Evolutionary conservation across 2,888 invertebrate genomes (phyloP).

Genomic region (Campoplex nolae): DNA sequence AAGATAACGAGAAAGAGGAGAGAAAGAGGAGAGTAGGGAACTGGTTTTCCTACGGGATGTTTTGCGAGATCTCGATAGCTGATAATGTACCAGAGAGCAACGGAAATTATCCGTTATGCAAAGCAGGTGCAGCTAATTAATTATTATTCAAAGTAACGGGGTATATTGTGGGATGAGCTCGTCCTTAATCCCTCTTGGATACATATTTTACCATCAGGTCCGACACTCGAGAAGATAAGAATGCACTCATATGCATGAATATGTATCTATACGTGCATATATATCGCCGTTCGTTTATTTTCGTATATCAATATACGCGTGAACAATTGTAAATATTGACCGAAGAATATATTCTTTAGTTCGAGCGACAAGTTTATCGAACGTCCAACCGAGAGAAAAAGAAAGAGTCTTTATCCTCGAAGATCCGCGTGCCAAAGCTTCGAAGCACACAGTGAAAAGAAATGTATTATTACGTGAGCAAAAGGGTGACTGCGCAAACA

Average conservation of each 20-base stretch:
- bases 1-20: conserved; percentile 27
- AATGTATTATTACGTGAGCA: conserved; percentile 55
- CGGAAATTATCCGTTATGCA: conserved; percentile 81
- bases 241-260: background rate
- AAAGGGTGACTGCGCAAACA: conserved; percentile 57
- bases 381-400: conserved; percentile 9
- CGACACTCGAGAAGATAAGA: conserved; percentile 41
- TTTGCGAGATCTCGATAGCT: conserved; percentile 64
- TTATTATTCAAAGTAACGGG: conserved; percentile 80
- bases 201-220: conserved; percentile 27
- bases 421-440: conserved; percentile 36
- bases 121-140: conserved; percentile 78
- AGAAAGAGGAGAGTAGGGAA: conserved; percentile 31
- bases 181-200: conserved; percentile 62
- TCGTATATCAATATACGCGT: conserved; percentile 25
- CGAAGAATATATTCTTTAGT: conserved; percentile 16
- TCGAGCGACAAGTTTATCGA: conserved; percentile 16
- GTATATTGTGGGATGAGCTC: conserved; percentile 52
- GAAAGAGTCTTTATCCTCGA: background rate
- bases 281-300: background rate
- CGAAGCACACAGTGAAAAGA: conserved; percentile 19
- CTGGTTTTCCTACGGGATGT: conserved; percentile 66
- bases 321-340: conserved; percentile 43
- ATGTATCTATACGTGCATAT: background rate
- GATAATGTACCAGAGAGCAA: conserved; percentile 70